Conservation (phyloP, 2,113 vertebrate genomes). For the Zapornia atra region DNA sequence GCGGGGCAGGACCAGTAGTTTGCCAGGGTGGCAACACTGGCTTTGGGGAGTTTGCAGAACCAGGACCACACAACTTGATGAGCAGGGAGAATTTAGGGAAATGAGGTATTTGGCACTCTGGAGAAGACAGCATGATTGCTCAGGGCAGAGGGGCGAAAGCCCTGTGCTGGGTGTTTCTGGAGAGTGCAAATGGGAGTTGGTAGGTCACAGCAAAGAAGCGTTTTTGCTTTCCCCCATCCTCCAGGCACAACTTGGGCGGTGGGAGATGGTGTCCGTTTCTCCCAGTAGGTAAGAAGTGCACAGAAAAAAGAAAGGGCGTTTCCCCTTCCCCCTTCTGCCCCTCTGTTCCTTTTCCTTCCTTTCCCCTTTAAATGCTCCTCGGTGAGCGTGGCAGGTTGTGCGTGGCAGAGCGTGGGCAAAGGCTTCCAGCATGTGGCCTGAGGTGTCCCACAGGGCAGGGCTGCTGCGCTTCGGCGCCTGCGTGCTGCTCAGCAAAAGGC, state of each 20-base stretch:
- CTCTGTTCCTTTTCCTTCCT: neutral
- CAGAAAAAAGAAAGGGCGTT: neutral
- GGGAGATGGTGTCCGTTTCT: neutral
- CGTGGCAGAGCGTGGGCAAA: neutral
- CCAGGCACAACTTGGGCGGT: neutral
- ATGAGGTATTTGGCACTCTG: neutral
- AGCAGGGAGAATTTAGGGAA: neutral
- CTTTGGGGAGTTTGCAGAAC: neutral
- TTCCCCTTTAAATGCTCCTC: neutral
- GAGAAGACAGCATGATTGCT: neutral
- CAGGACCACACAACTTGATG: neutral
- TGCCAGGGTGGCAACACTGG: neutral
- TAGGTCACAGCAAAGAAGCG: neutral
- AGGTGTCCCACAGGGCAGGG: neutral
- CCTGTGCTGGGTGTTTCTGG: rapidly evolving
- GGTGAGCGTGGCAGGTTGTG: rapidly evolving
- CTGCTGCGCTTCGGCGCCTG: neutral
- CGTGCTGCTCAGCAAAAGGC: rapidly evolving
- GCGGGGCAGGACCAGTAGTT: neutral
- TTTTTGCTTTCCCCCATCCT: neutral
- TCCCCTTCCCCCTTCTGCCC: rapidly evolving
- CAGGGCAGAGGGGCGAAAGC: neutral
- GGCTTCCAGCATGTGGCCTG: rapidly evolving
- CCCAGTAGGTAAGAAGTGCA: neutral
- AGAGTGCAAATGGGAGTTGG: neutral